Base-by-base conservation (phyloP, 2,797 vertebrate genomes). In the Cryptoblepharus egeriae region DNA sequence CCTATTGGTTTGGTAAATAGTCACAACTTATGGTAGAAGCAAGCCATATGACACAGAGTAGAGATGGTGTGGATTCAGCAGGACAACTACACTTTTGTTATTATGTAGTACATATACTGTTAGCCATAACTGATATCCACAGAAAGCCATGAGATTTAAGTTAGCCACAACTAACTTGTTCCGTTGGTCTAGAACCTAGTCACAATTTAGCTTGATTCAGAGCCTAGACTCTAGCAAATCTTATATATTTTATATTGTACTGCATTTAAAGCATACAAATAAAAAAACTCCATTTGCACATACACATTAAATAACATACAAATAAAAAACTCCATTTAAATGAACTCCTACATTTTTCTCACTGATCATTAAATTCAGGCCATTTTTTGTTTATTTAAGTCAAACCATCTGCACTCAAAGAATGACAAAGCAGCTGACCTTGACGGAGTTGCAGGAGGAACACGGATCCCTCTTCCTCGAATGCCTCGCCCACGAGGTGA, bases 401-500 rank as follows among this genome's bases (percentile, higher is more conserved):
- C 12, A 68, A 1, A 22, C 8, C 16, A 37, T 30, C 52, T 39
- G 35, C 42, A 45, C n/a, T 20, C 26, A 52, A 35, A 75, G 70
- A 2, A 90, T 20, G 3, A 75, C 28, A 80, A 81, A 79, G 22
- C 72, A 86, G 78, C 57, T 79, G 93, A 99, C 98, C 98, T 97
- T 76, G 97, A 95, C 89, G 97, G 93, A 87, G 95, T 81, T 72
- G 97, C 92, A 77, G 96, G 91, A 42, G 97, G 91, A 74, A 97
- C 94, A 79, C 98, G 96, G 80, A 96, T 93, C 35, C 95, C 97
- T 92, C 98, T 96, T 91, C 96, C 97, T 88, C 96, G 96, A 67
- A 93, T 92, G 49, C 94, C 96, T 91, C 98, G 97, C 83, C 97
- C 97, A 92, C 97, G 96, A 87, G 93, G 95, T 69, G 97, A 96